Evolutionary conservation across 2,113 vertebrate genomes (phyloP).

Genomic region (Montifringilla adamsi): DNA sequence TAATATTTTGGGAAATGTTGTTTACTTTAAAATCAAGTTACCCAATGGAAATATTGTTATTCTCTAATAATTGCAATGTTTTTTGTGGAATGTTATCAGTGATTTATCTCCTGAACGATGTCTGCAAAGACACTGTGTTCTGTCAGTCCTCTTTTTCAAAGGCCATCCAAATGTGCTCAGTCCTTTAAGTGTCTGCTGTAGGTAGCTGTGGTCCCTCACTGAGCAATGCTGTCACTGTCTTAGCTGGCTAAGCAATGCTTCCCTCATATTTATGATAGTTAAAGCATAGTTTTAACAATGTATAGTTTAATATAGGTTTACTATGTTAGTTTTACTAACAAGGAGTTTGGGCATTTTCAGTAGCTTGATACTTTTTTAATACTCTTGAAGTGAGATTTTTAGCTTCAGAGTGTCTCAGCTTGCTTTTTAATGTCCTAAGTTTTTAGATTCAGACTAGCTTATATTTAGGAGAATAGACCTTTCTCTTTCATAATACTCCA

Average conservation of each 20-base stretch:
- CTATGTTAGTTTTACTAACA: neutral
- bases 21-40: neutral
- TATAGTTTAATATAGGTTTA: neutral
- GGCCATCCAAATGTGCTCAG: neutral
- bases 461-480: neutral
- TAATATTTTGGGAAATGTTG: neutral
- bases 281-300: neutral
- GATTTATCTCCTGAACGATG: neutral
- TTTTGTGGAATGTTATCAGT: neutral
- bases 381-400: neutral
- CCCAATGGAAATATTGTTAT: neutral
- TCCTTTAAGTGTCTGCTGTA: neutral
- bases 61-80: neutral
- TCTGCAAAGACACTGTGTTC: neutral
- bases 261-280: neutral
- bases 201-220: neutral
- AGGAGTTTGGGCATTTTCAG: neutral
- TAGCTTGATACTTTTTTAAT: neutral
- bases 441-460: neutral
- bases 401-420: neutral
- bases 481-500: neutral
- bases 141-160: neutral
- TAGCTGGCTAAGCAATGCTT: neutral
- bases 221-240: neutral
- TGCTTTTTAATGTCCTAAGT: neutral